Evolutionary conservation across 1,140 invertebrate species (phyloP).

Genomic region (Coenobita brevimanus): DNA sequence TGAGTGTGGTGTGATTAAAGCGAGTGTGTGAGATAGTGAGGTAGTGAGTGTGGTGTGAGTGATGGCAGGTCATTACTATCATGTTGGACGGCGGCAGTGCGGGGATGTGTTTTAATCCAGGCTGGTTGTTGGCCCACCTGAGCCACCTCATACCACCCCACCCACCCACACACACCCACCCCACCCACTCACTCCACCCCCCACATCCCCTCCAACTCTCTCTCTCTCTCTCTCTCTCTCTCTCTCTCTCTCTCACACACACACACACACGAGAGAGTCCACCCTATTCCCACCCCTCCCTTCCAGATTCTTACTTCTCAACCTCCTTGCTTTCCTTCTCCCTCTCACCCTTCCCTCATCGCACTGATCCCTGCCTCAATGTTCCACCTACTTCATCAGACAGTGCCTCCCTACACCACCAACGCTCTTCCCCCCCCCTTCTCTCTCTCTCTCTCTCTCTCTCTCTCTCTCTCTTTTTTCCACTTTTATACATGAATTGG

Average conservation of each 20-base stretch:
- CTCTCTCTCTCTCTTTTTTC: neutral
- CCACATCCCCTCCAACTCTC: neutral
- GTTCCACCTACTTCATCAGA: neutral
- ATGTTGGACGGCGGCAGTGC: constrained; percentile 30
- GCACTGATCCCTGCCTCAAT: neutral
- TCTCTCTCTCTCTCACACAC: neutral
- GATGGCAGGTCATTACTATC: constrained; percentile 33
- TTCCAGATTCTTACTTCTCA: neutral
- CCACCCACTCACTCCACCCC: neutral
- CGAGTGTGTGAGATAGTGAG: no score
- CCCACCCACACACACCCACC: neutral
- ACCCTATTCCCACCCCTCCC: neutral
- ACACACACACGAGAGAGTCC: neutral
- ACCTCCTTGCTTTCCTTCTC: neutral
- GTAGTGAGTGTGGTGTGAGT: neutral
- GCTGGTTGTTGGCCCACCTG: constrained; percentile 43
- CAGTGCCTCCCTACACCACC: no score
- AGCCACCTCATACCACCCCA: neutral
- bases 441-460: neutral
- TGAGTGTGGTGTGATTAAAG: no score
- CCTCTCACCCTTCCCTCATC: neutral
- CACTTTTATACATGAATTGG: neutral
- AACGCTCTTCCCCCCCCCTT: neutral
- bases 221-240: neutral
- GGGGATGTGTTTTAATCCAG: constrained; percentile 38